phyloP scores from a whole-genome alignment of 2,888 invertebrate species.

The Oscheius myriophilus region DNA sequence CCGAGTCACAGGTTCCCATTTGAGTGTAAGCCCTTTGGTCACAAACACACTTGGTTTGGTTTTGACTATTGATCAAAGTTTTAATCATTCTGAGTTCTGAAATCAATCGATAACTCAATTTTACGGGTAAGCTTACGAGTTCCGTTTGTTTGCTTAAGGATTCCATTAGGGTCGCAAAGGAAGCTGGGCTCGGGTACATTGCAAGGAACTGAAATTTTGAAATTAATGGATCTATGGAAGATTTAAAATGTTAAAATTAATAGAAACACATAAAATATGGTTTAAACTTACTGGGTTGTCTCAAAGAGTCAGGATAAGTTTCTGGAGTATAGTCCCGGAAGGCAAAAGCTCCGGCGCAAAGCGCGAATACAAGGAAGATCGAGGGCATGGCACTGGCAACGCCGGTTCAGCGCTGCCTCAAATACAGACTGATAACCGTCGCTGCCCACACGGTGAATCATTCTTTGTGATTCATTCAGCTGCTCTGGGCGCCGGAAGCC shows the following conservation, averaged over 20 bases:
- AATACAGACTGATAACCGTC: conserved; percentile 26
- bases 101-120: not conserved
- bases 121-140: conserved; percentile 6
- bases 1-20: conserved; percentile 19
- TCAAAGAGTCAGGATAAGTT: conserved; percentile 30
- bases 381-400: conserved; percentile 3
- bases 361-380: not conserved
- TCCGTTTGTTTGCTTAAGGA: conserved; percentile 12
- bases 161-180: conserved; percentile 27
- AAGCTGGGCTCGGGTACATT: conserved; percentile 22
- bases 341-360: not conserved
- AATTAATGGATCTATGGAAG: too few relatives aligned
- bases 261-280: not conserved
- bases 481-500: too few relatives aligned
- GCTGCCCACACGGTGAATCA: conserved; percentile 26
- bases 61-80: conserved; percentile 5
- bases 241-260: too few relatives aligned
- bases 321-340: conserved; percentile 26
- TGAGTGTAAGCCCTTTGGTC: conserved; percentile 4
- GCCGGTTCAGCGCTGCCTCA: not conserved
- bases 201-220: conserved; percentile 24
- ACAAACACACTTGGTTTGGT: conserved; percentile 23
- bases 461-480: not conserved
- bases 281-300: conserved; percentile 7
- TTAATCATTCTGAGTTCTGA: conserved; percentile 23